Conservation (phyloP, 2,113 vertebrate species). For the Nibea coibor region DNA sequence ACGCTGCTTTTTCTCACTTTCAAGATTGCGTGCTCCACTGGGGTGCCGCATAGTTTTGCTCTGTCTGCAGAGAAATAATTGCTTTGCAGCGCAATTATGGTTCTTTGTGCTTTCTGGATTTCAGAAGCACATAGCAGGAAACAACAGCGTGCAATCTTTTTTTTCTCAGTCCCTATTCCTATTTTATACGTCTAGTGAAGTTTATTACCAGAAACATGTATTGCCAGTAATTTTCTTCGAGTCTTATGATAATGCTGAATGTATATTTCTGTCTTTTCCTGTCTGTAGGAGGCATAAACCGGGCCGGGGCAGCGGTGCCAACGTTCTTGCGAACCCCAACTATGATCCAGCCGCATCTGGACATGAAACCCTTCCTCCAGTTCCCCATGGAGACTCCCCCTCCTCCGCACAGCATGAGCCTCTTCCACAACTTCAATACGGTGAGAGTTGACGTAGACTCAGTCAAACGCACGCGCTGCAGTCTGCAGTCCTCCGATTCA, state of each 20-base stretch:
- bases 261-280: constrained; percentile 14
- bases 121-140: constrained; percentile 17
- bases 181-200: not conserved
- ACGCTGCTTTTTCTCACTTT: constrained; percentile 30
- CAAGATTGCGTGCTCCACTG: not conserved
- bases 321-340: constrained; percentile 86
- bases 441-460: constrained; percentile 68
- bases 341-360: constrained; percentile 84
- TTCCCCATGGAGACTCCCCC: constrained; percentile 84
- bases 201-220: not conserved
- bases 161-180: not conserved
- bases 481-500: constrained; percentile 10
- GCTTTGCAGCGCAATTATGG: constrained; percentile 53
- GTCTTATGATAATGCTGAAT: not conserved
- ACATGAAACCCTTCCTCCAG: constrained; percentile 87
- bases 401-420: constrained; percentile 82
- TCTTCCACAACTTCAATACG: constrained; percentile 87
- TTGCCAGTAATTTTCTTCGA: not conserved
- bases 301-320: constrained; percentile 81
- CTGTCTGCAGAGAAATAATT: constrained; percentile 52
- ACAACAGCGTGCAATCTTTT: constrained; percentile 2
- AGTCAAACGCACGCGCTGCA: not conserved
- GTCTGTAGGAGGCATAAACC: constrained; percentile 84
- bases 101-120: constrained; percentile 49
- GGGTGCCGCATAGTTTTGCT: constrained; percentile 36